These are phyloP conservation scores for Brachionichthys hirsutus DNA, from an alignment of 2,113 vertebrate genomes.

Conservation along the genomic window DNA sequence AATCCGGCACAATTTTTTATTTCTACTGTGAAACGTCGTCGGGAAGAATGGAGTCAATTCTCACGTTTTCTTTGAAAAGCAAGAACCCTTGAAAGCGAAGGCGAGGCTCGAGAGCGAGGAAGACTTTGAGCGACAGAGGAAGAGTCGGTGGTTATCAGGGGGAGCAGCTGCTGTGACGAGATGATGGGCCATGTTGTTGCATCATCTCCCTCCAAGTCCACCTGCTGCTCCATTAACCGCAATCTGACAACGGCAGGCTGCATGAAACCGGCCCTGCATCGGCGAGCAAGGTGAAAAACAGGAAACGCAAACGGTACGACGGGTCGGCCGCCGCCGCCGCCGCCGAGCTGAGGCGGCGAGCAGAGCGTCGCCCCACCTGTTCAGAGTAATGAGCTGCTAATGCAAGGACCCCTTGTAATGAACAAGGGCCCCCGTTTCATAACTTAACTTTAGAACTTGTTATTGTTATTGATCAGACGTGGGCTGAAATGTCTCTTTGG, in stretches of 20 bases:
- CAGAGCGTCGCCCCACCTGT: conserved; percentile 2
- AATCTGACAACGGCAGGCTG: conserved; percentile 45
- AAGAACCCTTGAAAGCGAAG: conserved; percentile 10
- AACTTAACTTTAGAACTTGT: too few relatives aligned
- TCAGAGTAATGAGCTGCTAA: conserved; percentile 4
- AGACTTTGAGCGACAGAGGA: conserved; percentile 37
- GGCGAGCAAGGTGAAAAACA: conserved; percentile 16
- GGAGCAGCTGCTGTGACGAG: conserved; percentile 53
- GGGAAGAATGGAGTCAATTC: not conserved
- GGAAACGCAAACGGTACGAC: not conserved
- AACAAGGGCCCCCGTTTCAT: too few relatives aligned
- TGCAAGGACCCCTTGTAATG: too few relatives aligned
- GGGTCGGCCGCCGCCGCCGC: not conserved
- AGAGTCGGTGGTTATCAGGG: conserved; percentile 32
- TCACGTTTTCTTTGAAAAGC: conserved; percentile 19
- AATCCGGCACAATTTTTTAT: not conserved
- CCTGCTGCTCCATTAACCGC: conserved; percentile 61
- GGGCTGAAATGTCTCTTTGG: too few relatives aligned
- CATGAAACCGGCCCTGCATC: conserved; percentile 31
- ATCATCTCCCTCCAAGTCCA: conserved; percentile 50
- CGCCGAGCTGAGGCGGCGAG: not conserved
- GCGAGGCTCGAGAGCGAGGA: conserved; percentile 10
- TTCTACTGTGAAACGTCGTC: not conserved
- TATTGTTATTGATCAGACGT: too few relatives aligned
- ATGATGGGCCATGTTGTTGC: conserved; percentile 53